Percentiles rank a stretch among this genome's conserved stretches.
These are phyloP conservation scores for Pygmarrhopalites habei DNA, from an alignment of 1,140 invertebrate species.

Conservation along the genomic window DNA sequence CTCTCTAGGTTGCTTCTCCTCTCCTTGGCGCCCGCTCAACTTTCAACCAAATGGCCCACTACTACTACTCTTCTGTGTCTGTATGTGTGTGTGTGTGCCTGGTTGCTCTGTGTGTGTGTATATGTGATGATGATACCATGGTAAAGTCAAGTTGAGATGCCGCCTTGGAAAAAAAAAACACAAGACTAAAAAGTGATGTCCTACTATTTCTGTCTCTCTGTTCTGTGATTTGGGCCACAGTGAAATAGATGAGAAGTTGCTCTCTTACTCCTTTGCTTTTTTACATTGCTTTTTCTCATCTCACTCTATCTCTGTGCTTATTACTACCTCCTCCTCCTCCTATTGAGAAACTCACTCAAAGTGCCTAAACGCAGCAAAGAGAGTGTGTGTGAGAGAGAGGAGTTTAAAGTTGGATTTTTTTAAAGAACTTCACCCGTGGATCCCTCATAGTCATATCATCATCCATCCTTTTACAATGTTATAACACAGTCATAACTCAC, in stretches of 20 bases:
- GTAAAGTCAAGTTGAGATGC: not conserved
- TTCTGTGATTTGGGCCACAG: conserved; percentile 5
- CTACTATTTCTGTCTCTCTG: conserved; percentile 12
- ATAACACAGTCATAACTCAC: too few relatives aligned
- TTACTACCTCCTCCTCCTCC: not conserved
- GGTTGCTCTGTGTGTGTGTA: too few relatives aligned
- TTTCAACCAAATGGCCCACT: not conserved
- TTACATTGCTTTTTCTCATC: not conserved
- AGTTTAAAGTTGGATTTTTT: too few relatives aligned
- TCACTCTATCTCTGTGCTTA: not conserved
- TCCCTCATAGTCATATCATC: conserved; percentile 1
- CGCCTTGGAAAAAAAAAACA: not conserved
- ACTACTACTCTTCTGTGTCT: too few relatives aligned
- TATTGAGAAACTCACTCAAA: not conserved
- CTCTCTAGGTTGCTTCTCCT: too few relatives aligned
- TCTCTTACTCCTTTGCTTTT: too few relatives aligned
- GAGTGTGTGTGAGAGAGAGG: too few relatives aligned
- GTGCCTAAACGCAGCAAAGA: too few relatives aligned
- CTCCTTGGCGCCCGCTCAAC: conserved; percentile 4
- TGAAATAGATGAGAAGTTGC: not conserved
- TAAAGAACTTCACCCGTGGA: not conserved
- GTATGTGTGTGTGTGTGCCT: too few relatives aligned
- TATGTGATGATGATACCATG: not conserved
- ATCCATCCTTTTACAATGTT: too few relatives aligned
- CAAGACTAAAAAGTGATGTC: conserved; percentile 2